A percentile compares a stretch with the other conserved stretches of the same genome.
Conservation (phyloP, 1,140 invertebrate species). For the Drosophila nigrodunni region DNA sequence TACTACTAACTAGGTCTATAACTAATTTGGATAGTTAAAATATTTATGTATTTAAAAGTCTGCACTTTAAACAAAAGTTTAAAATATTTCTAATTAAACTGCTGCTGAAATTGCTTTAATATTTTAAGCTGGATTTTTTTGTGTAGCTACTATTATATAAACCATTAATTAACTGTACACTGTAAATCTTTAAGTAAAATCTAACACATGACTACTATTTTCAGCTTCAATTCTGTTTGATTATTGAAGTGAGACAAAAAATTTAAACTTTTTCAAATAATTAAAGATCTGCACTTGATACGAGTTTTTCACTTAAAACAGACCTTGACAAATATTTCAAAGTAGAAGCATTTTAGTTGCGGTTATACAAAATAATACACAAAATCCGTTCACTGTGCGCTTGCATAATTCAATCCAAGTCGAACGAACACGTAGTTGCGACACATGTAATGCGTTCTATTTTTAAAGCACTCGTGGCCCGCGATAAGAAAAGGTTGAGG, state of each 20-base stretch:
- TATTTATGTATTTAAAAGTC: no score
- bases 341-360: background rate
- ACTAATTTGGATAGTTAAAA: no score
- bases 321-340: constrained; percentile 15
- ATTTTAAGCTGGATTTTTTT: background rate
- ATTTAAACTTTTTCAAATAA: constrained; percentile 5
- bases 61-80: no score
- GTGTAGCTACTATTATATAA: background rate
- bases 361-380: background rate
- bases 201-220: background rate
- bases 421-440: constrained; percentile 60
- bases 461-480: background rate
- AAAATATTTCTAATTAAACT: no score
- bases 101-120: no score
- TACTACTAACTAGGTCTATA: no score
- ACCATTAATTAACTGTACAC: background rate
- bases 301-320: constrained; percentile 15
- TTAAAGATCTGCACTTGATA: constrained; percentile 13
- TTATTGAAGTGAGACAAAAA: background rate
- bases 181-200: background rate
- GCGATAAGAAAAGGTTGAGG: background rate
- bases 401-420: constrained; percentile 54
- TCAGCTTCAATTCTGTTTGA: background rate
- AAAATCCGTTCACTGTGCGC: constrained; percentile 1
- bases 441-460: constrained; percentile 24